Evolutionary conservation across 2,797 vertebrate genomes (phyloP).

Genomic region (Ambastaia sidthimunki): DNA sequence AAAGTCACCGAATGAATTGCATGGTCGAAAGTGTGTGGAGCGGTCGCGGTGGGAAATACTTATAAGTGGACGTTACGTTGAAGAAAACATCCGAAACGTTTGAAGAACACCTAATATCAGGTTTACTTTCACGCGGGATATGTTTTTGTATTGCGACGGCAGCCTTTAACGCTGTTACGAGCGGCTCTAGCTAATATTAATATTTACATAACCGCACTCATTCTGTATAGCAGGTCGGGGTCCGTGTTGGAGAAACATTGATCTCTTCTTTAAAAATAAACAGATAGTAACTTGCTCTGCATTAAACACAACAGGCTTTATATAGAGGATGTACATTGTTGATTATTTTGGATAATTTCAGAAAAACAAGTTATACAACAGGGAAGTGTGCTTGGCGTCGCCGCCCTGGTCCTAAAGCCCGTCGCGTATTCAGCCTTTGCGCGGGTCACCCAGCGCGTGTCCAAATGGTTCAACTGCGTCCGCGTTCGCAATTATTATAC

Average conservation of each 20-base stretch:
- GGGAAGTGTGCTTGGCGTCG: constrained; percentile 27
- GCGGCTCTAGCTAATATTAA: not conserved
- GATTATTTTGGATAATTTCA: constrained; percentile 53
- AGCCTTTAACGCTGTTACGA: not conserved
- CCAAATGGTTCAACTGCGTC: constrained; percentile 72
- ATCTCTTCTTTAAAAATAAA: not conserved
- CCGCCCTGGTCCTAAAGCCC: constrained; percentile 72
- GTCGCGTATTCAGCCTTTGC: constrained; percentile 40
- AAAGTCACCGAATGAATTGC: constrained; percentile 22
- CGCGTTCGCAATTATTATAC: constrained; percentile 60
- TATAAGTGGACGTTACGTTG: not conserved
- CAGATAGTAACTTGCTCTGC: not conserved
- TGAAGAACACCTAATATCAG: not conserved
- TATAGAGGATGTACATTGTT: not conserved
- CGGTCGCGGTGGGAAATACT: constrained; percentile 8
- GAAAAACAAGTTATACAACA: constrained; percentile 84
- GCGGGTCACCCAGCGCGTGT: constrained; percentile 40
- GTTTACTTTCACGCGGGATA: not conserved
- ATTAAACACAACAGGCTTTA: not conserved
- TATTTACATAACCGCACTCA: constrained; percentile 59
- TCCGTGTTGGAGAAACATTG: not conserved
- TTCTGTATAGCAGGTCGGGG: constrained; percentile 20
- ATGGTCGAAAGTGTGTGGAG: constrained; percentile 42
- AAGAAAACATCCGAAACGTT: not conserved
- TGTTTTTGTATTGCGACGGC: not conserved